These are phyloP conservation scores for Anoplius nigerrimus DNA, from an alignment of 2,888 invertebrate species.

Conservation along the genomic window DNA sequence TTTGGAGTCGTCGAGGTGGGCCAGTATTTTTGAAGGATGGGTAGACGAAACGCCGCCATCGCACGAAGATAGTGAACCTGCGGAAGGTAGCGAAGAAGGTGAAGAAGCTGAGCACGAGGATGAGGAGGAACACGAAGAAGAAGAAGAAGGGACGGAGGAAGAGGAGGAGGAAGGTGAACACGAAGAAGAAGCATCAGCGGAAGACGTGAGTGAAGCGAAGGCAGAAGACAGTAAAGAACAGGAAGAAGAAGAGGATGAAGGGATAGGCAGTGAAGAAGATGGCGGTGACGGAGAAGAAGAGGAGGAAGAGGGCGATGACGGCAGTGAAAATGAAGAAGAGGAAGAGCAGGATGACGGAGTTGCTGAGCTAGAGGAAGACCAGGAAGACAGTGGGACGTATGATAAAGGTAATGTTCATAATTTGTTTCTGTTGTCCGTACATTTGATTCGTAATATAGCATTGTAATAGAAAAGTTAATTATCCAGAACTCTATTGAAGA, in stretches of 20 bases:
- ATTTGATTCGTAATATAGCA: no score
- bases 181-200: constrained; percentile 70
- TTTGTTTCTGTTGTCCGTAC: no score
- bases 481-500: no score
- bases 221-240: constrained; percentile 64
- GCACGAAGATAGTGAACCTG: constrained; percentile 63
- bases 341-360: constrained; percentile 69
- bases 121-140: constrained; percentile 70
- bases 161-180: constrained; percentile 71
- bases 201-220: constrained; percentile 42
- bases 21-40: constrained; percentile 88
- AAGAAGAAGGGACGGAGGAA: constrained; percentile 76
- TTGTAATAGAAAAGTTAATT: no score
- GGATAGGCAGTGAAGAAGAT: not conserved
- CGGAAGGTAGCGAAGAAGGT: constrained; percentile 70
- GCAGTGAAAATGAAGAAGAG: constrained; percentile 58
- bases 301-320: constrained; percentile 71
- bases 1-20: constrained; percentile 82
- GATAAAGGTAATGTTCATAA: constrained; percentile 38
- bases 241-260: constrained; percentile 19
- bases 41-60: constrained; percentile 79
- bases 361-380: constrained; percentile 72
- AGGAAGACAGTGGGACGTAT: constrained; percentile 71
- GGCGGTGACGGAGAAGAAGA: constrained; percentile 73
- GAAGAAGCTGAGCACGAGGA: constrained; percentile 76